Evolutionary conservation across 2,113 vertebrate genomes (phyloP).

Genomic region (Drymodes brunneopygia): DNA sequence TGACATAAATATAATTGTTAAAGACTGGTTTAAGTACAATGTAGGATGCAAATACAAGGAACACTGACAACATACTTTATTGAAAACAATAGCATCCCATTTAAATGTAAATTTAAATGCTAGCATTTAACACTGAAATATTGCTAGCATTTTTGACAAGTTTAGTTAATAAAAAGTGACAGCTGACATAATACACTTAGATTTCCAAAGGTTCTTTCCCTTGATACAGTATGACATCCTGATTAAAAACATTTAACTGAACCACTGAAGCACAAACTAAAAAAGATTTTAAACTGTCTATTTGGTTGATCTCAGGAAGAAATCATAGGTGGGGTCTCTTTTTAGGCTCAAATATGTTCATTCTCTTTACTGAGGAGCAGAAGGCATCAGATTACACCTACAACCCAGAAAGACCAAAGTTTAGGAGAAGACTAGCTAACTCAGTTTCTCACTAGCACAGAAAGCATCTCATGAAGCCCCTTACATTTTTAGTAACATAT

Average conservation of each 20-base stretch:
- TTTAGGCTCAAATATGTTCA: neutral
- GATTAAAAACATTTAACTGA: conserved; percentile 39
- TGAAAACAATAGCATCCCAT: neutral
- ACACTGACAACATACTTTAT: neutral
- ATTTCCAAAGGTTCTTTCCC: neutral
- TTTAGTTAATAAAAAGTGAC: conserved; percentile 24
- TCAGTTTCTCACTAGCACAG: neutral
- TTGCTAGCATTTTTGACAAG: neutral
- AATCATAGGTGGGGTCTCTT: neutral
- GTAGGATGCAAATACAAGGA: neutral
- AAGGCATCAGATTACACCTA: neutral
- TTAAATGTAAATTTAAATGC: neutral
- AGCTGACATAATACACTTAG: conserved; percentile 1
- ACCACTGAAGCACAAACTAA: neutral
- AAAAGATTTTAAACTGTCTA: neutral
- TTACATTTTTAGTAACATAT: neutral
- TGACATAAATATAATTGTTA: neutral
- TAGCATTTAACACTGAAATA: neutral
- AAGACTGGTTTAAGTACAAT: neutral
- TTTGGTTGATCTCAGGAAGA: neutral
- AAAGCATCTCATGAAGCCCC: neutral
- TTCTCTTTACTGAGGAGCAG: neutral
- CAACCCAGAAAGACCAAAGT: neutral
- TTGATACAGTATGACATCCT: neutral
- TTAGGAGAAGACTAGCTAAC: neutral